phyloP scores from a whole-genome alignment of 2,888 invertebrate genomes.

The Torymus texanus region DNA sequence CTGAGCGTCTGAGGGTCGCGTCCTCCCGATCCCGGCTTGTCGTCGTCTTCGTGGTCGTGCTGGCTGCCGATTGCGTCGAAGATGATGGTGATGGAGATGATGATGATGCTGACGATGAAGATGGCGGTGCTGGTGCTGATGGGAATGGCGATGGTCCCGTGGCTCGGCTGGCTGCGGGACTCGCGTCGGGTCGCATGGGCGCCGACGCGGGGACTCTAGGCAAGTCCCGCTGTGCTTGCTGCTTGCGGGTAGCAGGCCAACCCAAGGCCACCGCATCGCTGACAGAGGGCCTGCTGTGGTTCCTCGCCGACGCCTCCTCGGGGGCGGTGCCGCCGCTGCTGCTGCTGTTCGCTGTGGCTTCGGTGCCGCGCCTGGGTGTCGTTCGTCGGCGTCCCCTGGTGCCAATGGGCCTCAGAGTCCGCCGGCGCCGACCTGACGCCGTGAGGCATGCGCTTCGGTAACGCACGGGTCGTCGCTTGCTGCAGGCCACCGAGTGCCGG shows the following conservation, averaged over 20 bases:
- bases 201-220: constrained; percentile 66
- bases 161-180: constrained; percentile 59
- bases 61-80: constrained; percentile 19
- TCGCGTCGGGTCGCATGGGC: constrained; percentile 71
- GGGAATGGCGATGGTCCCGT: constrained; percentile 76
- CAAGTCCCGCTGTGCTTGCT: constrained; percentile 63
- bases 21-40: constrained; percentile 7
- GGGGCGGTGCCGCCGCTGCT: constrained; percentile 28
- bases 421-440: background rate
- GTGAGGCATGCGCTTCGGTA: background rate
- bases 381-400: too few species aligned
- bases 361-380: too few species aligned
- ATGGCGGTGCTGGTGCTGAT: constrained; percentile 72
- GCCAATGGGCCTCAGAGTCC: background rate
- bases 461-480: background rate
- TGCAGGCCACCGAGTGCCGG: constrained; percentile 9
- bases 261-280: constrained; percentile 54
- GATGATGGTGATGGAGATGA: constrained; percentile 1
- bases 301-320: constrained; percentile 42
- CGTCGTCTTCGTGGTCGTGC: constrained; percentile 36
- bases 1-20: constrained; percentile 43
- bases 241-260: constrained; percentile 61
- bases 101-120: constrained; percentile 3
- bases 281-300: constrained; percentile 42
- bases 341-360: too few species aligned